Evolutionary conservation across 2,888 invertebrate genomes (phyloP).

Genomic region (Ormyrus nitidulus): DNA sequence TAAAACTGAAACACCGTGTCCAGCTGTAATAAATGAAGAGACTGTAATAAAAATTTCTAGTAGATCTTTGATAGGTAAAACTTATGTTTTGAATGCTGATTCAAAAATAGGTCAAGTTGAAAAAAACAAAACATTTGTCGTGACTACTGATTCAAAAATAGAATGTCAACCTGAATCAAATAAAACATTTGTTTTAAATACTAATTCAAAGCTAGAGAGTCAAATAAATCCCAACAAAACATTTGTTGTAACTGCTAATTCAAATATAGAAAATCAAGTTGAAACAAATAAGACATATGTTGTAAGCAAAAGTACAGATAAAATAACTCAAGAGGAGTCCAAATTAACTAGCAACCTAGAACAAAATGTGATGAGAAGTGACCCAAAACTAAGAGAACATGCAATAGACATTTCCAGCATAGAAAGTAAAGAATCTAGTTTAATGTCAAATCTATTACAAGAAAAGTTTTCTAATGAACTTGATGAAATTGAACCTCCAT

Average conservation of each 20-base stretch:
- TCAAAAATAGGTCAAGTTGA: too few relatives aligned
- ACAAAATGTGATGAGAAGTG: conserved; percentile 12
- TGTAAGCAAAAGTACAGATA: conserved; percentile 2
- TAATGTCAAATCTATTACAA: conserved; percentile 17
- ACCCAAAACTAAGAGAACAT: background rate
- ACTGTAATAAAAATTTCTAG: conserved; percentile 38
- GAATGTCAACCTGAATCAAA: too few relatives aligned
- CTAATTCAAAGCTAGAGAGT: too few relatives aligned
- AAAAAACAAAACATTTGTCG: too few relatives aligned
- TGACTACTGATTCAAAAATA: too few relatives aligned
- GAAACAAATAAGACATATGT: conserved; percentile 10
- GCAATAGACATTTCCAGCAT: conserved; percentile 17
- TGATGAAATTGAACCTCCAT: conserved; percentile 62
- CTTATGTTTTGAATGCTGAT: background rate
- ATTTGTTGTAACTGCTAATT: background rate
- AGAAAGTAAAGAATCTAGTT: conserved; percentile 20
- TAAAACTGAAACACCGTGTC: conserved; percentile 40
- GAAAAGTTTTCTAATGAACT: conserved; percentile 54
- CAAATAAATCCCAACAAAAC: too few relatives aligned
- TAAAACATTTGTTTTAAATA: too few relatives aligned
- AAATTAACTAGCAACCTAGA: background rate
- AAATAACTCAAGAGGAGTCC: background rate
- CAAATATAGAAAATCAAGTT: background rate
- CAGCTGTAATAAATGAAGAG: conserved; percentile 50
- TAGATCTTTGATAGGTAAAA: conserved; percentile 27